phyloP scores from a whole-genome alignment of 2,888 invertebrate species.

The Hypomecis atomaria region DNA sequence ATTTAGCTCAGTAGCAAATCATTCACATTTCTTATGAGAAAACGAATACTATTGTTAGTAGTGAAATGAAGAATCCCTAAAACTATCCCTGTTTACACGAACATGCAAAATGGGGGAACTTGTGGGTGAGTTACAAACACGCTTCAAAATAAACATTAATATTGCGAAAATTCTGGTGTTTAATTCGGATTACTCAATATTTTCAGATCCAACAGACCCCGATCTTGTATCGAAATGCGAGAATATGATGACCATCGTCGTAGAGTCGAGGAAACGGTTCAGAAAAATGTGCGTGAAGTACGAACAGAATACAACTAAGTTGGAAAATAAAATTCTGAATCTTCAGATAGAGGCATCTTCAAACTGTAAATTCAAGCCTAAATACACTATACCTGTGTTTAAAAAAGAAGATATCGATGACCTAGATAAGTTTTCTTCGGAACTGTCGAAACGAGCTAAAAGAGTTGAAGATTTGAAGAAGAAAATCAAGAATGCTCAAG shows the following conservation, averaged over 20 bases:
- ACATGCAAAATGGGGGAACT: no score
- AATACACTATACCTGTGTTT: constrained; percentile 50
- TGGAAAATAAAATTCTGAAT: constrained; percentile 70
- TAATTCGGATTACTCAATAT: background rate
- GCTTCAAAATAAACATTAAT: background rate
- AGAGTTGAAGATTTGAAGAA: constrained; percentile 55
- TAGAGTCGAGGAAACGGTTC: constrained; percentile 75
- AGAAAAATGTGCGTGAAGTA: constrained; percentile 72
- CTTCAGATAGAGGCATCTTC: constrained; percentile 64
- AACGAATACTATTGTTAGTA: no score
- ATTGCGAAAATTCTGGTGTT: background rate
- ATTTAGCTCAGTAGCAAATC: no score
- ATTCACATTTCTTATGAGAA: no score
- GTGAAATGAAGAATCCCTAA: no score
- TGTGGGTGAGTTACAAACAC: constrained; percentile 15
- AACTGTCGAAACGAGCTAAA: constrained; percentile 54
- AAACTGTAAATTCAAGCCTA: constrained; percentile 63
- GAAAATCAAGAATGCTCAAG: constrained; percentile 60
- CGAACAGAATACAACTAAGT: constrained; percentile 60
- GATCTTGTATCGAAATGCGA: constrained; percentile 69
- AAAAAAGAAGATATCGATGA: constrained; percentile 57
- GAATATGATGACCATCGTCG: constrained; percentile 73
- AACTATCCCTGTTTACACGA: no score
- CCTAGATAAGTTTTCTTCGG: constrained; percentile 58
- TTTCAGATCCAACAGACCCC: constrained; percentile 58